Evolutionary conservation across 2,888 invertebrate genomes (phyloP).

Genomic region (Cephonodes hylas): DNA sequence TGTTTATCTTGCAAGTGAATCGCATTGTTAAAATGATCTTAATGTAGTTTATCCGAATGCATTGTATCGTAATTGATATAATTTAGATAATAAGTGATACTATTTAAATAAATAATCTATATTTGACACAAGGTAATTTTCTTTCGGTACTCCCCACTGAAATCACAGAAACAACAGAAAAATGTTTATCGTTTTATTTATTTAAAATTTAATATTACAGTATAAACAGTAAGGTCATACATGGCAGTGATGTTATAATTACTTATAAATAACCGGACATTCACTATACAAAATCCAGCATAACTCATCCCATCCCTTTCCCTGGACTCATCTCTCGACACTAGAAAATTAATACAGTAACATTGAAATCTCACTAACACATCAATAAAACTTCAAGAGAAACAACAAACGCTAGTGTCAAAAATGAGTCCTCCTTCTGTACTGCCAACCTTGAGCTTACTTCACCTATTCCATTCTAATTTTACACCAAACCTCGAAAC

Average conservation of each 20-base stretch:
- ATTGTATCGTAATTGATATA: slow-evolving; percentile 29
- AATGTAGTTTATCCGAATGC: slow-evolving; percentile 37
- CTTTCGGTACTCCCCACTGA: neutral
- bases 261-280: slow-evolving; percentile 66
- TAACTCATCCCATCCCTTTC: slow-evolving; percentile 39
- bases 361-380: slow-evolving; percentile 67
- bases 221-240: slow-evolving; percentile 80
- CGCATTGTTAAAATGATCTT: slow-evolving; percentile 28
- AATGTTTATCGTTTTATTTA: slow-evolving; percentile 63
- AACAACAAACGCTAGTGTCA: slow-evolving; percentile 61
- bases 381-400: slow-evolving; percentile 60
- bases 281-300: slow-evolving; percentile 61
- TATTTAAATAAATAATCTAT: slow-evolving; percentile 47
- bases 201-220: slow-evolving; percentile 76
- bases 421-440: slow-evolving; percentile 38
- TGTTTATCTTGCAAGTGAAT: slow-evolving; percentile 17
- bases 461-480: slow-evolving; percentile 48
- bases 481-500: slow-evolving; percentile 59
- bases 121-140: slow-evolving; percentile 20
- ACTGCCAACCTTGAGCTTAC: slow-evolving; percentile 61
- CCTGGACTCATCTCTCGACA: slow-evolving; percentile 42
- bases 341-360: slow-evolving; percentile 57
- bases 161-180: slow-evolving; percentile 25
- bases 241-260: slow-evolving; percentile 79
- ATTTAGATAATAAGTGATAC: slow-evolving; percentile 31